Evolutionary conservation across 1,140 invertebrate genomes (phyloP), one percentile per base, ranked within the genome.

Genomic region (Neodiprion fabricii): DNA sequence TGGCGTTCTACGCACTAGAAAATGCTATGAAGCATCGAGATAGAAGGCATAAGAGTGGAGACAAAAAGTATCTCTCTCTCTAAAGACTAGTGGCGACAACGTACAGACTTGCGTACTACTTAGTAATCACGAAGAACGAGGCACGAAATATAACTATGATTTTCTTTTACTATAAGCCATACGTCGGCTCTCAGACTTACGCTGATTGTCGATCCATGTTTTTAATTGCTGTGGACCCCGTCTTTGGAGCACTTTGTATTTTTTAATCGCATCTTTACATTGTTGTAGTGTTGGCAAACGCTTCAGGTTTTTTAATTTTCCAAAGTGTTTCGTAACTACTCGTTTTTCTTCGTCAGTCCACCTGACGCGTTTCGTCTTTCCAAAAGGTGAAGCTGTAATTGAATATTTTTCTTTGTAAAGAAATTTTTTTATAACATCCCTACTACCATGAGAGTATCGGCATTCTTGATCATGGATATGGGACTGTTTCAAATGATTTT

Each of bases 1-100:
- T 71, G 70, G 48, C 70, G 70, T 71, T 53, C 1, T 71, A 53
- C 70, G 70, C 70, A 50, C 70, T 71, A 71, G 48, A 71, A 71
- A 71, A 71, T 71, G 70, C 70, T 8, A 50, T 48, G 17, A 21
- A 21, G 17, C 17, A 21, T 21, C 17, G 17, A 21, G 17, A 21
- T 21, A 21, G 17, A 71, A 53, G 12, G 48, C 70, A 50, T 71
- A 12, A 50, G 70, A 71, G 70, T 71, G 70, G 48, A 28, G 11
- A 48, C 11, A 71, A 50, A 50, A 50, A 49, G 7, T 49, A 48
- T 71, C 70, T 71, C 70, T 53, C 70, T 71, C 70, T 71, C 17
- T 21, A 21, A 50, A 71, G 28, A 50, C 70, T 71, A 71, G 47
- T 71, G 70, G 70, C 70, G 70, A 71, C 48, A 71, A 21, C 70